Evolutionary conservation across 1,140 invertebrate species (phyloP), one percentile per base, ranked within the genome.

Genomic region (Sinonovacula constricta): DNA sequence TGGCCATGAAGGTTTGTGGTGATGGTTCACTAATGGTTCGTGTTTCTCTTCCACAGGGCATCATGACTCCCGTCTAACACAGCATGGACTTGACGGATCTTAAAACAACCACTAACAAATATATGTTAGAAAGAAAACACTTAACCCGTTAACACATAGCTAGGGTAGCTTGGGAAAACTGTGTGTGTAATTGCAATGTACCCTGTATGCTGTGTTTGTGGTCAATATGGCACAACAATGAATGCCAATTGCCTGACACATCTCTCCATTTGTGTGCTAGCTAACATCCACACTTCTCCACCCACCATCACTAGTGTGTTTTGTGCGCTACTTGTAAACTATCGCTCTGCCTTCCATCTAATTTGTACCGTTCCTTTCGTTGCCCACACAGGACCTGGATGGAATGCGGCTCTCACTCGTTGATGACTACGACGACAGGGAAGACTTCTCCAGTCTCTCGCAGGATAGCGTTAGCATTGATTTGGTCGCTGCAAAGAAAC

Each of bases 401-500:
- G 72, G 72, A 56, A 76, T 76, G 84, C 81, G 79, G 66, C 81
- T 63, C 69, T 72, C 75, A 79, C 80, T 69, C 57, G 81, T 56
- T 66, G 66, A 65, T 45, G 80, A 86, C 57, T 76, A 81, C 67
- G 82, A 86, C 45, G 82, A 83, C 51, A 59, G 51, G 12, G 63
- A 57, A 10, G 63, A 57, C n/a, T 63, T 45, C 45, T 34, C 45
- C n/a, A 54, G 45, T 10, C 72, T 31, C 33, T 85, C 79, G 31
- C 75, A 83, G 54, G 85, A 88, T 60, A 83, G 82, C 66, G 70
- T 85, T 53, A 88, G 95, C 45, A 95, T 97, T 60, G 97, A 98
- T 90, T 96, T 97, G 33, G 97, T 96, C 79, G 96, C 96, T 31
- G 95, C 96, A 18, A 59, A 78, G 12, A n/a, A n/a, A n/a, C 34